phyloP scores from a whole-genome alignment of 1,140 invertebrate species.

The Akabosia matsudoensis region DNA sequence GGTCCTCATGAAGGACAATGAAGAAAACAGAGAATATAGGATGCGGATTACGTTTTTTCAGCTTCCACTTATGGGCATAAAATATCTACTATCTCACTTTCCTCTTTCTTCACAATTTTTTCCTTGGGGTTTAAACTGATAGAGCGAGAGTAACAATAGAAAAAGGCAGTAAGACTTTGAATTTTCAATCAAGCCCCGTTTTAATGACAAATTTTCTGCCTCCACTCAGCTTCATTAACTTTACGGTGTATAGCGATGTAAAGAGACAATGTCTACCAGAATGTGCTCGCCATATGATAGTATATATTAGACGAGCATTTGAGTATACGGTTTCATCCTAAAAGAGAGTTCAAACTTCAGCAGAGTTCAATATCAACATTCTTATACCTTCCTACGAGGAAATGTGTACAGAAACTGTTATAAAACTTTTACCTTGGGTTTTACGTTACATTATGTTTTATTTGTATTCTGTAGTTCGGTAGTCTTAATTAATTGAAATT shows the following conservation, averaged over 20 bases:
- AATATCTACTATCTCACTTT: background rate
- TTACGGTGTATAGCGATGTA: background rate
- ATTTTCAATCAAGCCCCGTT: slow-evolving; percentile 15
- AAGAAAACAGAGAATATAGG: background rate
- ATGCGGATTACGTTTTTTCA: background rate
- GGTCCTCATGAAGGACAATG: background rate
- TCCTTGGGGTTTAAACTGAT: background rate
- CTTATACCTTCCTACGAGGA: too few species aligned
- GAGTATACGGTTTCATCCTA: too few species aligned
- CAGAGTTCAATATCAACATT: too few species aligned
- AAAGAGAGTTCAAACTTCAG: too few species aligned
- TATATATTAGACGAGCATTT: too few species aligned
- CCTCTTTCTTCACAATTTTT: background rate
- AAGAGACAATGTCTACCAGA: too few species aligned
- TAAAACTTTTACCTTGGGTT: too few species aligned
- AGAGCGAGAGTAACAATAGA: background rate
- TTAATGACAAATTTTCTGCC: slow-evolving; percentile 11
- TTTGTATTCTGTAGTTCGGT: too few species aligned
- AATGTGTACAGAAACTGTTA: too few species aligned
- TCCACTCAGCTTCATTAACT: background rate
- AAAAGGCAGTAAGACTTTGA: slow-evolving; percentile 7
- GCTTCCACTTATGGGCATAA: too few species aligned
- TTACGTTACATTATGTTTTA: too few species aligned
- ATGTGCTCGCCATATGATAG: too few species aligned
- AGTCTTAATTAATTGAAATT: slow-evolving; percentile 10